Evolutionary conservation across 1,140 invertebrate species (phyloP).

Genomic region (Diachasmimorpha longicaudata): DNA sequence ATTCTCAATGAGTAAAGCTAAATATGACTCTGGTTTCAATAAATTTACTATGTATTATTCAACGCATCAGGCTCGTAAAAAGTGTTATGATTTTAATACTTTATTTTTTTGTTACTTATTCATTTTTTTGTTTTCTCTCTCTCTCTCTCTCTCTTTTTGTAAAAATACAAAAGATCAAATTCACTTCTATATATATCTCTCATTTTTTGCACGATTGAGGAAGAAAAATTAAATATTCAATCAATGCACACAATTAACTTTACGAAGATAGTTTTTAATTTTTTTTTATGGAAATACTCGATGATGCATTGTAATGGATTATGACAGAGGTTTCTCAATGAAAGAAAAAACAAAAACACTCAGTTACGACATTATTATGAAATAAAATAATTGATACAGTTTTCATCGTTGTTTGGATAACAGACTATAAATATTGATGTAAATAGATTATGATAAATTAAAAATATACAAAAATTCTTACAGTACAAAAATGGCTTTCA

Average conservation of each 20-base stretch:
- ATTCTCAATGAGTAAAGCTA: background rate
- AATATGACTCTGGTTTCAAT: background rate
- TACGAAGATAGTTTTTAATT: background rate
- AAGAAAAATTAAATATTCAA: conserved; percentile 6
- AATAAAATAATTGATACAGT: background rate
- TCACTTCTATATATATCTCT: conserved; percentile 2
- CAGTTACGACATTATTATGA: background rate
- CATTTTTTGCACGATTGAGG: background rate
- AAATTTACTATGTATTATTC: conserved; percentile 14
- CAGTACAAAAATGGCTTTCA: conserved; percentile 2
- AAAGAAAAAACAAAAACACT: background rate
- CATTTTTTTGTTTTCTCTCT: background rate
- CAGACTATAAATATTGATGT: background rate
- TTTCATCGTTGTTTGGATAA: background rate
- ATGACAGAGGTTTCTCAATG: background rate
- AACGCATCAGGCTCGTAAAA: conserved; percentile 25
- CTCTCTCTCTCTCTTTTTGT: conserved; percentile 12
- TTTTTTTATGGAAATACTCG: background rate
- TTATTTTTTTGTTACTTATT: background rate
- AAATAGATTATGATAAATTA: conserved; percentile 1
- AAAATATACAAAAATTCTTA: conserved; percentile 12
- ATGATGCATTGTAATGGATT: background rate
- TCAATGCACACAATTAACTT: background rate
- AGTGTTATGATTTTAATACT: conserved; percentile 14
- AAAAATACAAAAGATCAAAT: conserved; percentile 20